Percentiles rank a stretch among this genome's conserved stretches.
Conservation (phyloP, 2,113 vertebrate species). For the Cranoglanis bouderius region DNA sequence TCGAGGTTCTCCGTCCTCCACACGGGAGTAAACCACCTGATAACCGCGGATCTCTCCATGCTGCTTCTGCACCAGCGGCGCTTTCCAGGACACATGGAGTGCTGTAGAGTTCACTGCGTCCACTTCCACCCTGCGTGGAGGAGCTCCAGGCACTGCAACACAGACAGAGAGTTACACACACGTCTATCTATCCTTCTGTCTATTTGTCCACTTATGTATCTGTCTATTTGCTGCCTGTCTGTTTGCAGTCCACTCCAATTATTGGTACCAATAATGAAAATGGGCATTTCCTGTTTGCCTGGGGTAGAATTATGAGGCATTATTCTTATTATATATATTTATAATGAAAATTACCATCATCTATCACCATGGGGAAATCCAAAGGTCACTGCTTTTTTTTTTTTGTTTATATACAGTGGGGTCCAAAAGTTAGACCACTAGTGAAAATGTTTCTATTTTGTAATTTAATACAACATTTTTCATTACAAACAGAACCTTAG, state of each 20-base stretch:
- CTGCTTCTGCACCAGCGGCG: slow-evolving; percentile 86
- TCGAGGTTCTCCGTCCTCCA: slow-evolving; percentile 86
- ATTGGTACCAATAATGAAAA: background rate
- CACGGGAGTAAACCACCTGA: slow-evolving; percentile 88
- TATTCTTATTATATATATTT: too few species aligned
- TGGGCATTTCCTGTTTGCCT: background rate
- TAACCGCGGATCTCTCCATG: slow-evolving; percentile 93
- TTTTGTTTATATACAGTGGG: background rate
- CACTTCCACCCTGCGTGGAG: slow-evolving; percentile 89
- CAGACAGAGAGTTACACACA: slow-evolving; percentile 1
- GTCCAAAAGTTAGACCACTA: background rate
- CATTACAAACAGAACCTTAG: background rate
- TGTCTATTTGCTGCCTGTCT: background rate
- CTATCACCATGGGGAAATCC: background rate
- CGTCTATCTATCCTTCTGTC: background rate
- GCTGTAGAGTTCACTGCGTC: slow-evolving; percentile 89
- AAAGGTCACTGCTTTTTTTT: background rate
- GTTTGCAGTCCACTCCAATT: background rate
- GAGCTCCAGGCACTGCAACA: slow-evolving; percentile 88
- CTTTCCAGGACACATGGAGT: slow-evolving; percentile 87
- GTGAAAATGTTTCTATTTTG: background rate
- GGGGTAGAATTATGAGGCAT: background rate
- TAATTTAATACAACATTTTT: background rate
- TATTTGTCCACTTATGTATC: background rate
- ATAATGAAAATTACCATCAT: background rate